phyloP scores from a whole-genome alignment of 1,140 invertebrate species.

The Drosophila quadrilineata region DNA sequence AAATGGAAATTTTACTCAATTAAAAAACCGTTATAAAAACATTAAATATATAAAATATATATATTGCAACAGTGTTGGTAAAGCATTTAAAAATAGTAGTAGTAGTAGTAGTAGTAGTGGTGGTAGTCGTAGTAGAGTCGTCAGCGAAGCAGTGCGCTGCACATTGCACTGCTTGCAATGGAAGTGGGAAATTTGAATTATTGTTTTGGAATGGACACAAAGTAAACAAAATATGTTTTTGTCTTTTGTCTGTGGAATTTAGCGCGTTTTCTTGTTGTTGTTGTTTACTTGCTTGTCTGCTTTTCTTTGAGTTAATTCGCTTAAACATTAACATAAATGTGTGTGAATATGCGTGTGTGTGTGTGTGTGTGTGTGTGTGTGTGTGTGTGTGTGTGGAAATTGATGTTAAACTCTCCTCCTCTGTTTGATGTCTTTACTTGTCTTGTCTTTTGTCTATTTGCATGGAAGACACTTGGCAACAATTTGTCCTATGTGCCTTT shows the following conservation, averaged over 20 bases:
- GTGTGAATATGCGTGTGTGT: too few species aligned
- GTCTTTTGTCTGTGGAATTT: slow-evolving; percentile 30
- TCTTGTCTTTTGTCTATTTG: slow-evolving; percentile 14
- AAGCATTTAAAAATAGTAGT: too few species aligned
- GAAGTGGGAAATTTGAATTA: slow-evolving; percentile 9
- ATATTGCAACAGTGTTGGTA: slow-evolving; percentile 68
- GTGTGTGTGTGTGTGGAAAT: slow-evolving; percentile 41
- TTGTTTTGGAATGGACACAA: slow-evolving; percentile 61
- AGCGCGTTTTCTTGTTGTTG: slow-evolving; percentile 19
- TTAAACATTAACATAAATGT: slow-evolving; percentile 41
- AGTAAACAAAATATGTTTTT: slow-evolving; percentile 46
- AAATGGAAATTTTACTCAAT: too few species aligned
- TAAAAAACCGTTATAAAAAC: too few species aligned
- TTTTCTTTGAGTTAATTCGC: slow-evolving; percentile 46
- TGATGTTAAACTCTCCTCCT: slow-evolving; percentile 48
- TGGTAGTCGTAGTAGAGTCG: too few species aligned
- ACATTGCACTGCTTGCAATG: slow-evolving; percentile 38
- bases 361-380: slow-evolving; percentile 35
- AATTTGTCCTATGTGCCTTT: slow-evolving; percentile 40
- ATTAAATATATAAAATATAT: slow-evolving; percentile 31
- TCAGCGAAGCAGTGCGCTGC: too few species aligned
- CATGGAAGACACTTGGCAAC: slow-evolving; percentile 65
- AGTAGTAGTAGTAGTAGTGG: too few species aligned
- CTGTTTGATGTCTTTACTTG: too few species aligned
- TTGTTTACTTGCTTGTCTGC: slow-evolving; percentile 22